Base-by-base conservation (phyloP, 2,888 invertebrate genomes). In the Pandemis corylana region DNA sequence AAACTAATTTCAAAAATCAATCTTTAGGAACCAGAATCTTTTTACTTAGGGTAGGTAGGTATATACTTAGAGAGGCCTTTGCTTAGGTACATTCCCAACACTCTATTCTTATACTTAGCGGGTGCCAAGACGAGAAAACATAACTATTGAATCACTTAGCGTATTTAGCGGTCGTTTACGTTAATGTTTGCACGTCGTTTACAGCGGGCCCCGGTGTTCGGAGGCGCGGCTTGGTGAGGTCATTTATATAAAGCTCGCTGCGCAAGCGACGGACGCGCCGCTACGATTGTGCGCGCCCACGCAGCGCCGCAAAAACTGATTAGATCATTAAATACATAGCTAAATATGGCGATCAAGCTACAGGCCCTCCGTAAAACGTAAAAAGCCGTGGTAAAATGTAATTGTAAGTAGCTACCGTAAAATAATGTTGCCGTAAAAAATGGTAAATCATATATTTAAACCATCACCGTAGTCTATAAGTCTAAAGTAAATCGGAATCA, bases 161-260 rank as follows among this genome's bases (percentile, higher is more conserved):
- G 6, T 41, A n/a, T 64, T 56, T 56, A 65, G 56, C 56, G 36
- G 61, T 41, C 15, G 28, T 56, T 9, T 28, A 41, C 15, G 56
- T 56, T 72, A 68, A n/a, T 64, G 63, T 73, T 71, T 42, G 66
- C 71, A 10, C 9, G 5, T 62, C 12, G 64, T 46, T 15, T 3
- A 49, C 51, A 42, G 56, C 41, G 61, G 74, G 44, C 56, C 56
- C 53, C 53, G 15, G 15, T 15, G 46, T 36, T 68, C 56, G 61
- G 69, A 66, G 74, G 74, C 68, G 69, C 36, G 74, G 74, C 64
- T 28, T 61, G 74, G 51, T 74, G 74, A 74, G 65, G 69, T 74
- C 74, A 74, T 70, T 51, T 63, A 56, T 66, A 63, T 72, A 69
- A 69, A 69, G 68, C 64, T 68, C 41, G 28, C 59, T 69, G 74